Base-by-base conservation (phyloP, 2,888 invertebrate genomes). In the Cephus spinipes region DNA sequence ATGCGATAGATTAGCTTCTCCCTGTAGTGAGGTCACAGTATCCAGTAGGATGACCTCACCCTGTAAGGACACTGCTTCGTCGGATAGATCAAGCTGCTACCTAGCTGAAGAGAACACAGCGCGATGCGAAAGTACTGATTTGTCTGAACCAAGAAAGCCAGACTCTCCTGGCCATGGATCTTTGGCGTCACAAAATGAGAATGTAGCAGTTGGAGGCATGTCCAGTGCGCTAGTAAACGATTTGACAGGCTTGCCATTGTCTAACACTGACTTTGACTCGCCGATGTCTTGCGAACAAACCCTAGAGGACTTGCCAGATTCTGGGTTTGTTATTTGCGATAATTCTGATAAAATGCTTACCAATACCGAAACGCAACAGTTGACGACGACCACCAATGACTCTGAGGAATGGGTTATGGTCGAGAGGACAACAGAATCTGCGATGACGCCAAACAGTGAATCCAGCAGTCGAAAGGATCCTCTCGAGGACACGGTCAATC, bases 281-380 rank as follows among this genome's bases (percentile, higher is more conserved):
- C 89, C 90, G 3, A 91, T 91, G 91, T 90, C 90, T 4, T 91
- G 88, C 79, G 91, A 91, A 74, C 90, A 90, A 73, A 90, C 89
- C 0, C 85, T 88, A 76, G 90, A 90, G 71, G 88, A 89, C 76
- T 76, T 90, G 4, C 88, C 89, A 0, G 89, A 90, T 78, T 89
- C 91, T 30, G 90, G 88, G 69, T 91, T 89, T 23, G 87, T 88
- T 9, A 88, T 89, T 30, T 89, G 88, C 71, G 89, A 90, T 71
- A 87, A 86, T 73, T 88, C 89, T 1, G 89, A 90, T 35, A 90
- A 90, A 77, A 87, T 89, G 83, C 89, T 89, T 68, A 88, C 87
- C 15, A 88, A 82, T 69, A 86, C 88, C 12, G 89, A 90, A 75
- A 89, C 88, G 0, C 85, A 85, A 30, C 85, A 82, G 73, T 81